Evolutionary conservation across 2,888 invertebrate genomes (phyloP).

Genomic region (Latrodectus elegans): DNA sequence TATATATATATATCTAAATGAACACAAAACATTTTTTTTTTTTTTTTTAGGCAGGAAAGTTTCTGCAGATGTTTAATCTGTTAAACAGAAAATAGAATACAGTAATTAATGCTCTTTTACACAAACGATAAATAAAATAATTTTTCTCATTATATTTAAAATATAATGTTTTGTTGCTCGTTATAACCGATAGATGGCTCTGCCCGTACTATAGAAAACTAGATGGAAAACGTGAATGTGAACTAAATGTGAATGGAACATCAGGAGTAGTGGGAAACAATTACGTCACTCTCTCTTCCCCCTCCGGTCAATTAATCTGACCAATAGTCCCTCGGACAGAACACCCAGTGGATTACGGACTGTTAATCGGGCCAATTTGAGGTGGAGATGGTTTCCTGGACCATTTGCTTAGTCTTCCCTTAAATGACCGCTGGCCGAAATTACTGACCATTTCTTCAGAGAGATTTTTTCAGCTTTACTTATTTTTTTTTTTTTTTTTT

Average conservation of each 20-base stretch:
- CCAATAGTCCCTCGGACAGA: slow-evolving; percentile 29
- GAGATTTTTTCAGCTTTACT: too few species aligned
- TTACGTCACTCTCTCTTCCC: slow-evolving; percentile 49
- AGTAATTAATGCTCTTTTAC: not conserved
- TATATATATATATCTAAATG: too few species aligned
- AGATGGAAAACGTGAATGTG: not conserved
- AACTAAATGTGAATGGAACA: slow-evolving; percentile 5
- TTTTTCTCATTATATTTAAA: not conserved
- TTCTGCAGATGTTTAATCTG: too few species aligned
- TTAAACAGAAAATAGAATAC: not conserved
- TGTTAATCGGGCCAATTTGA: slow-evolving; percentile 67
- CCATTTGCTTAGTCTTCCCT: slow-evolving; percentile 53
- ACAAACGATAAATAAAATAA: not conserved
- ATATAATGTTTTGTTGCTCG: slow-evolving; percentile 41
- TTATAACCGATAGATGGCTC: slow-evolving; percentile 67
- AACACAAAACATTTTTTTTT: too few species aligned
- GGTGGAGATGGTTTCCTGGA: slow-evolving; percentile 49
- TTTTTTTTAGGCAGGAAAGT: too few species aligned
- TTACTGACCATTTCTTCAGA: slow-evolving; percentile 23
- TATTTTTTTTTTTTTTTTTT: too few species aligned
- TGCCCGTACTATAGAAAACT: slow-evolving; percentile 48
- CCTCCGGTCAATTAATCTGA: slow-evolving; percentile 65
- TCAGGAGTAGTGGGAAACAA: slow-evolving; percentile 9
- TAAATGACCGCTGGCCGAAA: slow-evolving; percentile 54
- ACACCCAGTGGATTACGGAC: slow-evolving; percentile 59